These are phyloP conservation scores for Kryptolebias marmoratus DNA, from an alignment of 2,113 vertebrate species.

Conservation along the genomic window DNA sequence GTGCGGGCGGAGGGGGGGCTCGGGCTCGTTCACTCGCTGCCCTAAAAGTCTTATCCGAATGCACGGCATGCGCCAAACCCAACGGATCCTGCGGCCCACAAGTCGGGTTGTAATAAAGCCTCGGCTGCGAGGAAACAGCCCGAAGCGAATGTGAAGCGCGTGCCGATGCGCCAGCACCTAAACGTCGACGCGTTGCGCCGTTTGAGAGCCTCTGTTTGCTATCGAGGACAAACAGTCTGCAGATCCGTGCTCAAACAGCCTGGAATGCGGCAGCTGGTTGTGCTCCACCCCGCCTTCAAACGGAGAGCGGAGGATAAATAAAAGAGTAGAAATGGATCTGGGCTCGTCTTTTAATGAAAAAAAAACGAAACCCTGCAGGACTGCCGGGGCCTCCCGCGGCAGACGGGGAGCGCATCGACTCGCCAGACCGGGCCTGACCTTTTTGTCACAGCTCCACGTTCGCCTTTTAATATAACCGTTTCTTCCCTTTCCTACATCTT, in stretches of 20 bases:
- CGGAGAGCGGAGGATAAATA: slow-evolving; percentile 25
- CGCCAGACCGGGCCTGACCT: slow-evolving; percentile 13
- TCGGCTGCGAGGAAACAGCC: slow-evolving; percentile 1
- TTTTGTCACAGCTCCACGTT: slow-evolving; percentile 14
- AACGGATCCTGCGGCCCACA: no score
- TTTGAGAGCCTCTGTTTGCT: slow-evolving; percentile 14
- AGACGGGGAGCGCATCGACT: slow-evolving; percentile 1
- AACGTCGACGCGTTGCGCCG: background rate
- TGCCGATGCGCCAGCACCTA: background rate
- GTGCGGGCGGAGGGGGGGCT: slow-evolving; percentile 6
- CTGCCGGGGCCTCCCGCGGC: no score
- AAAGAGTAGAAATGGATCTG: slow-evolving; percentile 20
- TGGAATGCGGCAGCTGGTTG: slow-evolving; percentile 30
- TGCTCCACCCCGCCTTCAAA: slow-evolving; percentile 29
- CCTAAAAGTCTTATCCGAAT: slow-evolving; percentile 26
- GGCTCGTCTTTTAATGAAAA: slow-evolving; percentile 42
- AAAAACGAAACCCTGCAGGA: slow-evolving; percentile 32
- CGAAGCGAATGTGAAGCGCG: no score
- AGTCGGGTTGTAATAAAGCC: background rate
- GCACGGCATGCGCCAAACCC: slow-evolving; percentile 50
- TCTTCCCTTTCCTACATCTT: slow-evolving; percentile 17
- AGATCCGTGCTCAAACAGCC: slow-evolving; percentile 34
- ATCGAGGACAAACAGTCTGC: slow-evolving; percentile 20
- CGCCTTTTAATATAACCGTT: slow-evolving; percentile 23
- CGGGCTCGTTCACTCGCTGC: slow-evolving; percentile 12